phyloP scores from a whole-genome alignment of 2,797 vertebrate species.

The Sebastes taczanowskii region DNA sequence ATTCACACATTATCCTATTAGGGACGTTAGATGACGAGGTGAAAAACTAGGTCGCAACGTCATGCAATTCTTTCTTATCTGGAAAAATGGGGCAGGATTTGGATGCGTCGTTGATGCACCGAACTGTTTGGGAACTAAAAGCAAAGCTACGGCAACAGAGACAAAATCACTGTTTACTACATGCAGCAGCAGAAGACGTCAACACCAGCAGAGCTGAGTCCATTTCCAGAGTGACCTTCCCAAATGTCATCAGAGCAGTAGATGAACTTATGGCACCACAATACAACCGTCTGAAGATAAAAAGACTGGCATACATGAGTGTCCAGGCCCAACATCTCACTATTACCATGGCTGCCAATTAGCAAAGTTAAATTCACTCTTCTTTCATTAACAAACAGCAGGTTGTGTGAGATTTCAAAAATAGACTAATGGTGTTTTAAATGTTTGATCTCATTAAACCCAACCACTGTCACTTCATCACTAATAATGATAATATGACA shows the following conservation, averaged over 20 bases:
- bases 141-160: background rate
- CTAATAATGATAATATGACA: background rate
- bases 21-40: background rate
- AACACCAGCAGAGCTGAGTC: background rate
- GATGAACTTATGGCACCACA: background rate
- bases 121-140: background rate
- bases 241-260: background rate
- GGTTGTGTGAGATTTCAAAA: background rate
- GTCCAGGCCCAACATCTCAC: background rate
- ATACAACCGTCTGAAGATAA: background rate
- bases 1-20: constrained; percentile 29
- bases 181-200: background rate
- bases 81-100: constrained; percentile 7
- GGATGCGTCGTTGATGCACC: background rate
- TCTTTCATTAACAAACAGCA: background rate
- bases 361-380: background rate
- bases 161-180: background rate
- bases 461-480: background rate
- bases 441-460: background rate
- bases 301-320: background rate
- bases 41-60: constrained; percentile 16
- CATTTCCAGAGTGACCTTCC: background rate
- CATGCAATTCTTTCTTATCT: constrained; percentile 10
- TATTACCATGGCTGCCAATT: background rate
- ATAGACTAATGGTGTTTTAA: background rate